Evolutionary conservation across 2,888 invertebrate species (phyloP).

Genomic region (Troilus luridus): DNA sequence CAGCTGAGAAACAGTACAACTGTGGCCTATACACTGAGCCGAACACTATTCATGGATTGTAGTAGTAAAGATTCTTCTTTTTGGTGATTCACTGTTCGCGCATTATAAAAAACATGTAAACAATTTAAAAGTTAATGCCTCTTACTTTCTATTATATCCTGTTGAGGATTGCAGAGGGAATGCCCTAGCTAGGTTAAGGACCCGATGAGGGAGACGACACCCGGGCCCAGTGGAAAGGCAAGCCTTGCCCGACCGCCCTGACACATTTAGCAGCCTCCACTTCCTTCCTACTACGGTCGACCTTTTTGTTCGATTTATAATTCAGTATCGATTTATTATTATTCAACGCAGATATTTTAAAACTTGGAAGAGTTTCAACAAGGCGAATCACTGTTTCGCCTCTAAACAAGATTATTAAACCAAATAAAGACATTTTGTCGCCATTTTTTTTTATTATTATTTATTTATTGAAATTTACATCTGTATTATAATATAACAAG

Average conservation of each 20-base stretch:
- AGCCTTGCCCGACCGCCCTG: constrained; percentile 19
- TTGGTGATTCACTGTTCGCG: too few species aligned
- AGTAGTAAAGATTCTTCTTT: too few species aligned
- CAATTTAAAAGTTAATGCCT: not conserved
- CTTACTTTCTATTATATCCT: too few species aligned
- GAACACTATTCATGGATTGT: too few species aligned
- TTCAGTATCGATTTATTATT: not conserved
- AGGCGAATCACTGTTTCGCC: not conserved
- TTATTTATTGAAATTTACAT: too few species aligned
- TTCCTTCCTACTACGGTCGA: constrained; percentile 38
- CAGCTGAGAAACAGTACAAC: too few species aligned
- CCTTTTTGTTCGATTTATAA: constrained; percentile 40
- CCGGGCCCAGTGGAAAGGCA: constrained; percentile 28
- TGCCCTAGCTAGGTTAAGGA: not conserved
- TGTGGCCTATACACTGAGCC: too few species aligned
- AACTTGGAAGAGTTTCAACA: not conserved
- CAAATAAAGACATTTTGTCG: too few species aligned
- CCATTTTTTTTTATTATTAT: too few species aligned
- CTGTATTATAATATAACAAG: too few species aligned
- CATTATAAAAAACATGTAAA: not conserved
- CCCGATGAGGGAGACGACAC: not conserved
- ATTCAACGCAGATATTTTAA: not conserved
- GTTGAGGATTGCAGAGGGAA: too few species aligned
- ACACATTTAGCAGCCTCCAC: constrained; percentile 36
- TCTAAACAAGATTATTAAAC: too few species aligned